Base-by-base conservation (phyloP, 2,797 vertebrate species). In the Acanthis flammea region DNA sequence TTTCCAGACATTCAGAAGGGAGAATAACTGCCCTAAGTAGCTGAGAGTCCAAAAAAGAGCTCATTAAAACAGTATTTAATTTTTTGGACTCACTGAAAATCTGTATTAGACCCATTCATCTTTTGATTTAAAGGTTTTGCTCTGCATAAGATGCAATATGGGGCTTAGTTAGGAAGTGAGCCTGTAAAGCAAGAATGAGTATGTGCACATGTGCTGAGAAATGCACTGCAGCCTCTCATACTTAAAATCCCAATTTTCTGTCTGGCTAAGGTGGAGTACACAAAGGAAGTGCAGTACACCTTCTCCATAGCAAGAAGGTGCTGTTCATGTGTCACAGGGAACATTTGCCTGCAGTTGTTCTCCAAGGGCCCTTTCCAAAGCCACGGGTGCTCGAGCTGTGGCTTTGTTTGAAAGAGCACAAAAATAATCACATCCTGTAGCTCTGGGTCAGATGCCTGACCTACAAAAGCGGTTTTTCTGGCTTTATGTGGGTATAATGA, bases 1-100 rank as follows among this genome's bases (percentile, higher is more conserved):
- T 91, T 96, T 93, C 47, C 62, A 95, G 76, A 66, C 31, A 66
- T 83, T 96, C 47, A 78, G n/a, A 75, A 74, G 33, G 28, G 42
- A 75, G 44, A 95, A 92, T 68, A 77, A 80, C 50, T 75, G 61
- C 54, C 75, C 51, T 62, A 70, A 78, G 87, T 42, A 93, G 44
- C 22, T 72, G 16, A 76, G 28, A 89, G 39, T 68, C 54, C 28
- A 75, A 91, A 89, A 84, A 41, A 58, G 42, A 91, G 31, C 72
- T 95, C 51, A 86, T 94, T 94, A 86, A 86, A 89, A 53, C 6
- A 39, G 35, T 54, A 39, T 89, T 86, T 92, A 22, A 55, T 73
- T 78, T 88, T 90, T 70, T 76, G 8, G 60, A 87, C 37, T 68
- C 28, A 45, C 28, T 72, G 39, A 92, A 94, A 92, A 83, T 58